Evolutionary conservation across 2,888 invertebrate genomes (phyloP), one percentile per base, ranked within the genome.

Genomic region (Coremacera marginata): DNA sequence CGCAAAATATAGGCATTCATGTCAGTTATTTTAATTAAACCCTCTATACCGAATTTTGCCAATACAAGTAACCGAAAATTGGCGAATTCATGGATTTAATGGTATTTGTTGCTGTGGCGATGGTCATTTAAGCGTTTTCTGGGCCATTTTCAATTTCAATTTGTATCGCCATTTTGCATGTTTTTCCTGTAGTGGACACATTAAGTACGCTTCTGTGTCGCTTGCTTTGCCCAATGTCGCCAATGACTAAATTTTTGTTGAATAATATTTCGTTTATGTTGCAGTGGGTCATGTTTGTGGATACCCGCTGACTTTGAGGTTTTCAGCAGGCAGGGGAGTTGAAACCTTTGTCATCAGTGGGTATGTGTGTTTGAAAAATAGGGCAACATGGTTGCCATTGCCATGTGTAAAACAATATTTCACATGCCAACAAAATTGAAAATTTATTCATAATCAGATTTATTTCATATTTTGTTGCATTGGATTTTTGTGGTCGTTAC

Each of bases 391-490:
- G 51, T 27, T 22, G n/a, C 60, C 57, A 71, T 16, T 14, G 37
- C 37, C 71, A 52, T 51, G 25, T 71, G 60, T 60, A 34, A 71
- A 60, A 60, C 22, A 37, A 22, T 60, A 44, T 60, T 57, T 57
- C 71, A 71, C 16, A 22, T 76, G 22, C 8, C 76, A 67, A 22
- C 82, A 79, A 82, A 83, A 83, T 84, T 83, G 82, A 81, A 84
- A 84, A 81, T 81, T 79, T 79, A 71, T 82, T 82, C 81, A 83
- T 85, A 84, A 85, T 86, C 84, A 83, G 83, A 84, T 84, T 84
- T 83, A 80, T 81, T 83, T 81, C 82, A 81, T 71, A 78, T 71
- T 81, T 80, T 78, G 78, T 70, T 79, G 44, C 37, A 70, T 34
- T 65, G 51, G 31, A 73, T 70, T 81, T 78, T 44, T 82, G 82